phyloP scores from a whole-genome alignment of 2,113 vertebrate genomes.

The Scortum barcoo region DNA sequence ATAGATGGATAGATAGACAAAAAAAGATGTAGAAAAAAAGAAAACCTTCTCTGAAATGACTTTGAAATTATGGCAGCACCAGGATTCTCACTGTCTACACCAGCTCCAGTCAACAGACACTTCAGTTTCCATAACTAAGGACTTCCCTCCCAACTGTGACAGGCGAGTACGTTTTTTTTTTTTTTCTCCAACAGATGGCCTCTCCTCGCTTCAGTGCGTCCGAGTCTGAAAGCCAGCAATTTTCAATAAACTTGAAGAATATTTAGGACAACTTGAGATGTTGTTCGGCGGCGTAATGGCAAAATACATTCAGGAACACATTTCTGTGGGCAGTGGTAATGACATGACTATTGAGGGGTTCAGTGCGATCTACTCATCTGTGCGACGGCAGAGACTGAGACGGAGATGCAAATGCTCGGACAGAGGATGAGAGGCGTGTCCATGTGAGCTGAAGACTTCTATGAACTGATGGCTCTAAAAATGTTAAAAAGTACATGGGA shows the following conservation, averaged over 20 bases:
- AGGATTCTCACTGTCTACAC: slow-evolving; percentile 6
- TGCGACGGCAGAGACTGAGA: slow-evolving; percentile 47
- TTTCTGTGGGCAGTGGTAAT: slow-evolving; percentile 14
- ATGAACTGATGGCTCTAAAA: slow-evolving; percentile 32
- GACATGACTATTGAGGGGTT: slow-evolving; percentile 31
- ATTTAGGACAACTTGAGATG: slow-evolving; percentile 48
- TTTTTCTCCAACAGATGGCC: slow-evolving; percentile 60
- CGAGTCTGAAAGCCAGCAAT: slow-evolving; percentile 31
- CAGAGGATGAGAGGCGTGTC: slow-evolving; percentile 30
- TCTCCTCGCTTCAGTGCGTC: slow-evolving; percentile 43
- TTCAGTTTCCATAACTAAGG: slow-evolving; percentile 25
- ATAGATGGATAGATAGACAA: background rate
- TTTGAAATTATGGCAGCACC: slow-evolving; percentile 2
- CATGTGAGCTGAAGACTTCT: slow-evolving; percentile 22
- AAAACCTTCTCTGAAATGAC: background rate
- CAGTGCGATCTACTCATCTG: slow-evolving; percentile 47
- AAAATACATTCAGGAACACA: slow-evolving; percentile 24
- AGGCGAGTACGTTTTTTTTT: background rate
- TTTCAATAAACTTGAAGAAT: slow-evolving; percentile 47
- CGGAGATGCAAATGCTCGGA: slow-evolving; percentile 36
- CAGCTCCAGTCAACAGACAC: slow-evolving; percentile 28
- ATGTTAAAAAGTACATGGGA: slow-evolving; percentile 1
- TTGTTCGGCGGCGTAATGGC: slow-evolving; percentile 25
- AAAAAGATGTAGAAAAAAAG: background rate
- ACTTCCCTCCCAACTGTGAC: slow-evolving; percentile 16